These are phyloP conservation scores for Heteractis magnifica DNA, from an alignment of 92 coral and sea anemone genomes.

Conservation along the genomic window DNA sequence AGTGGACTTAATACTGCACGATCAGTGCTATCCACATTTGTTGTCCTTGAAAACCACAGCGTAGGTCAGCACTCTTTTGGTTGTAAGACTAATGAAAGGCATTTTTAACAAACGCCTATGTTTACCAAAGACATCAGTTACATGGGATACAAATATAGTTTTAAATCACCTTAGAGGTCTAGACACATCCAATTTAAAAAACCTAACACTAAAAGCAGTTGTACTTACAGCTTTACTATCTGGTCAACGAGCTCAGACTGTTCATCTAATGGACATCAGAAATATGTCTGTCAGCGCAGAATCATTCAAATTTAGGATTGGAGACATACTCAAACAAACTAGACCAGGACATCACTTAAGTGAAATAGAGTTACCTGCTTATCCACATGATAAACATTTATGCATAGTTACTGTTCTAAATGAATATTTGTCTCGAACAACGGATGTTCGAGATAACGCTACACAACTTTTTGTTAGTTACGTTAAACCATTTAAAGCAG, in stretches of 20 bases:
- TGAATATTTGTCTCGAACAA: constrained; percentile 25
- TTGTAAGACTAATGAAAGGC: constrained; percentile 29
- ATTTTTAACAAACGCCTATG: constrained; percentile 32
- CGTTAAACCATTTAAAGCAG: constrained; percentile 18
- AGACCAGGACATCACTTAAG: constrained; percentile 20
- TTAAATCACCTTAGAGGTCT: constrained; percentile 22
- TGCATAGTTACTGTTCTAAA: constrained; percentile 33
- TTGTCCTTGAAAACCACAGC: constrained; percentile 7
- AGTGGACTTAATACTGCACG: constrained; percentile 28
- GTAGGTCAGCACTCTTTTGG: constrained; percentile 39
- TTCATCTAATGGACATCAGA: constrained; percentile 35
- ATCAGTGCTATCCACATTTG: constrained; percentile 16
- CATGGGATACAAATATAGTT: constrained; percentile 37
- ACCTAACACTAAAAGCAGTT: constrained; percentile 35
- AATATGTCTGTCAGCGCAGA: not conserved
- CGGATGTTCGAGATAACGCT: not conserved
- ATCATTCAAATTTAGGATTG: constrained; percentile 8
- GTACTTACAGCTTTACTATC: constrained; percentile 40
- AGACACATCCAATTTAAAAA: constrained; percentile 6
- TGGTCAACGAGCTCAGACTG: constrained; percentile 34
- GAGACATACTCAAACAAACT: constrained; percentile 23
- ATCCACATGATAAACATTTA: constrained; percentile 19
- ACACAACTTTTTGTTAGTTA: constrained; percentile 29
- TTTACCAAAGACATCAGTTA: constrained; percentile 20
- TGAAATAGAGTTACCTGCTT: constrained; percentile 28